Base-by-base conservation (phyloP, 2,888 invertebrate species). In the Dyspetes luteomarginatus region DNA sequence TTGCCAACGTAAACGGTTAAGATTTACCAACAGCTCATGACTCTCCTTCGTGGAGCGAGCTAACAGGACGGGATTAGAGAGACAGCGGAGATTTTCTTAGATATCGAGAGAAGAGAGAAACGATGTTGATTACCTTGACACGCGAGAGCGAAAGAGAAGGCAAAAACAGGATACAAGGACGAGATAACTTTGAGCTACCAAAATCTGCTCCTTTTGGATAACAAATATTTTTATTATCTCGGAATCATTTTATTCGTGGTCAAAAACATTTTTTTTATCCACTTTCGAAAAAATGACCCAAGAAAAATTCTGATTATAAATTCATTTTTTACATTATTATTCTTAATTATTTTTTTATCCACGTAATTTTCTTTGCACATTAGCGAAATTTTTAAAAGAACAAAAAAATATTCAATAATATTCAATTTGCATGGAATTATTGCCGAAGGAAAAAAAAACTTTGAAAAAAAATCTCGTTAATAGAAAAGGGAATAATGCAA, bases 51-150 rank as follows among this genome's bases (percentile, higher is more conserved):
- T 28, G 28, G 30, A 58, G 58, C 58, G 36, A 19, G 30, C 58
- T 28, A 15, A 26, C 62, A 62, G 22, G 41, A 36, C 56, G 48
- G 48, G 4, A 48, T 65, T 30, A 48, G 56, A 65, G 55, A 62
- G 62, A 56, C 64, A n/a, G n/a, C 30, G 60, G 48, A 60, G 71
- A 56, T 65, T 48, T 71, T 56, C 48, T 65, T n/a, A 48, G 24
- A 28, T 12, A 12, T 19, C 17, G 26, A 19, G 43, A 72, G 60
- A 19, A 65, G 60, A 19, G 67, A 78, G 58, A 65, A 72, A 50
- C 60, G 65, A 78, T 9, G 78, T 72, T 60, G 78, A 78, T 78
- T 72, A 28, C 78, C 78, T 78, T 78, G 78, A 72, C 78, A 78
- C 78, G 72, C 4, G 78, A 26, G 19, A 67, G 65, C 45, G 19